Conservation (phyloP, 1,140 invertebrate genomes). For the Sycophila sp. region DNA sequence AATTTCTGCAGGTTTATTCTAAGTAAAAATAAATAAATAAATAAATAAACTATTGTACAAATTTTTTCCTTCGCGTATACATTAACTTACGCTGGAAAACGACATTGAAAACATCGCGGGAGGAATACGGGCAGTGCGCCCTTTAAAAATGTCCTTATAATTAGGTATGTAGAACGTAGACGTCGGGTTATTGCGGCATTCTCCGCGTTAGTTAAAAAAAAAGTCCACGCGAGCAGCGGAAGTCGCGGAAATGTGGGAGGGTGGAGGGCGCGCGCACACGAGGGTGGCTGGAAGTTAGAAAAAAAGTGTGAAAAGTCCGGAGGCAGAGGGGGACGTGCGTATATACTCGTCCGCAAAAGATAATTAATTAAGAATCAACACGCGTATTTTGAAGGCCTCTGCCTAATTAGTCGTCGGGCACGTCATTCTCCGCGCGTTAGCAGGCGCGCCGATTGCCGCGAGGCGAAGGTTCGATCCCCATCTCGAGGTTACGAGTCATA, state of each 20-base stretch:
- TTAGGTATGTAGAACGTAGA: not conserved
- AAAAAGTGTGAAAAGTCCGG: not conserved
- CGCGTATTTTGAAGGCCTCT: slow-evolving; percentile 42
- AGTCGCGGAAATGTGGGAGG: not conserved
- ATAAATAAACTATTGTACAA: too few relatives aligned
- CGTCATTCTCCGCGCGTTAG: not conserved
- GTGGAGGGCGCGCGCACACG: not conserved
- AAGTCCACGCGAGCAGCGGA: too few relatives aligned
- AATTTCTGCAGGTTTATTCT: too few relatives aligned
- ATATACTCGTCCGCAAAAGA: slow-evolving; percentile 47
- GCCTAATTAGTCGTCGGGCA: slow-evolving; percentile 52
- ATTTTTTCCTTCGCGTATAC: too few relatives aligned
- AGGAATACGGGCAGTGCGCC: too few relatives aligned
- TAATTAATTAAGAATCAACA: slow-evolving; percentile 63
- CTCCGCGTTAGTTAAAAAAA: not conserved
- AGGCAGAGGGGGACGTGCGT: too few relatives aligned
- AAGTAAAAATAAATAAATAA: too few relatives aligned
- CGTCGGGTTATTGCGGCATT: not conserved
- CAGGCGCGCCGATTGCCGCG: not conserved
- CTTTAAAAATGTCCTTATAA: not conserved
- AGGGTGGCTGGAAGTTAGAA: too few relatives aligned
- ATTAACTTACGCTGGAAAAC: too few relatives aligned
- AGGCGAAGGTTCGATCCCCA: too few relatives aligned
- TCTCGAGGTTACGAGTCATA: too few relatives aligned
- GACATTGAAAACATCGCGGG: too few relatives aligned